Evolutionary conservation across 2,797 vertebrate species (phyloP).

Genomic region (Lerista edwardsae): DNA sequence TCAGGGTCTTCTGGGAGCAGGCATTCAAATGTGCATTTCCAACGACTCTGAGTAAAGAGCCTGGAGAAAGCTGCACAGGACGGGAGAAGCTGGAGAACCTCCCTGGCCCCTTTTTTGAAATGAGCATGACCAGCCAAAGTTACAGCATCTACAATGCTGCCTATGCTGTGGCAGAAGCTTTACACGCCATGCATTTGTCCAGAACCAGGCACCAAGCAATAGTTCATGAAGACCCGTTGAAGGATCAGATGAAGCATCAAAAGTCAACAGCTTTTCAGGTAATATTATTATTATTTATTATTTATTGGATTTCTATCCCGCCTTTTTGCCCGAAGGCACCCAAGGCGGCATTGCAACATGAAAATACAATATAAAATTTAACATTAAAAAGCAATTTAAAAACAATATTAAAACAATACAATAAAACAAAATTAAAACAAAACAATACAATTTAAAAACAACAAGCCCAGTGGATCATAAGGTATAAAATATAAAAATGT

Average conservation of each 20-base stretch:
- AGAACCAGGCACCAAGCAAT: not conserved
- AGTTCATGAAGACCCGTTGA: not conserved
- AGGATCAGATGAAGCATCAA: not conserved
- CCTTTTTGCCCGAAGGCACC: no score
- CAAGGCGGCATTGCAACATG: no score
- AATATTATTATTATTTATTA: no score
- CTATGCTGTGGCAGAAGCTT: not conserved
- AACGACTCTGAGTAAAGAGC: not conserved
- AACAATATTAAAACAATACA: no score
- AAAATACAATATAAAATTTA: no score
- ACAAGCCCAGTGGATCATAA: no score
- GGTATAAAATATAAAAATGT: no score
- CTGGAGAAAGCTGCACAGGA: not conserved
- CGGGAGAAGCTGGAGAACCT: not conserved
- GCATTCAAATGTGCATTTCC: conserved; percentile 4
- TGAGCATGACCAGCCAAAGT: conserved; percentile 16
- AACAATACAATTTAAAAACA: no score
- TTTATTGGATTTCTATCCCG: no score
- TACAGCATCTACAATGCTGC: conserved; percentile 11
- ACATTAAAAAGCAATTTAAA: no score
- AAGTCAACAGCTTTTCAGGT: conserved; percentile 1
- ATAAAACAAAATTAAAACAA: no score
- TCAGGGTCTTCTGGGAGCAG: conserved; percentile 13
- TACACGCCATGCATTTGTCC: conserved; percentile 4
- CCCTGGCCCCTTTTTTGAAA: not conserved